Base-by-base conservation (phyloP, 2,888 invertebrate species). In the Calameuta filiformis region DNA sequence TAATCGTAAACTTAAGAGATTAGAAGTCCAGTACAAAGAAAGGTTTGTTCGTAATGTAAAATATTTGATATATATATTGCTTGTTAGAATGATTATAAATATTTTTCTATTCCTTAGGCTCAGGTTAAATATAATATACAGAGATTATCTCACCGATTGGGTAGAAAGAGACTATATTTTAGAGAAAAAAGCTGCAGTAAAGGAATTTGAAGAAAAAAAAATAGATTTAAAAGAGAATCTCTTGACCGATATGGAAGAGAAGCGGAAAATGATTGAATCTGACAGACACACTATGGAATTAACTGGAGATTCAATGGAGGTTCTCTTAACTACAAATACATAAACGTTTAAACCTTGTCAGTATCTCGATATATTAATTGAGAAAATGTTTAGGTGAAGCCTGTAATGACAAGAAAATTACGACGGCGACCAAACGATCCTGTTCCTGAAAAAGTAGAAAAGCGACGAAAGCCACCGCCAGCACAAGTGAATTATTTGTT, bases 121-220 rank as follows among this genome's bases (percentile, higher is more conserved):
- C 35, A 93, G 96, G 30, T 91, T 97, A 37, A 97, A 97, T 91
- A 94, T 94, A 86, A 95, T 97, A 86, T 95, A 94, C 92, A 94
- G 95, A 83, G 97, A 97, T 82, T 96, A 97, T 88, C 93, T 98
- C 92, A 94, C 95, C 73, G 97, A 98, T 82, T 95, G 96, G 85
- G 96, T 97, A 0, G 98, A 98, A 86, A 94, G 95, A 79, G 98
- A 98, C 87, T 98, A 96, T 88, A 93, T 96, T 82, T 94, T 95
- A 68, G 98, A 99, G 89, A 97, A 97, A 89, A 96, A 96, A 89
- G 95, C 96, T 12, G 96, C 98, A 0, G 95, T 95, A 0, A 97
- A 97, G 90, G 98, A 99, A 89, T 98, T 97, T 92, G 98, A 98
- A 88, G 98, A 99, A 88, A 98, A 98, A 91, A 98, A 98, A 91